Evolutionary conservation across 2,113 vertebrate genomes (phyloP).

Genomic region (Murina feae): DNA sequence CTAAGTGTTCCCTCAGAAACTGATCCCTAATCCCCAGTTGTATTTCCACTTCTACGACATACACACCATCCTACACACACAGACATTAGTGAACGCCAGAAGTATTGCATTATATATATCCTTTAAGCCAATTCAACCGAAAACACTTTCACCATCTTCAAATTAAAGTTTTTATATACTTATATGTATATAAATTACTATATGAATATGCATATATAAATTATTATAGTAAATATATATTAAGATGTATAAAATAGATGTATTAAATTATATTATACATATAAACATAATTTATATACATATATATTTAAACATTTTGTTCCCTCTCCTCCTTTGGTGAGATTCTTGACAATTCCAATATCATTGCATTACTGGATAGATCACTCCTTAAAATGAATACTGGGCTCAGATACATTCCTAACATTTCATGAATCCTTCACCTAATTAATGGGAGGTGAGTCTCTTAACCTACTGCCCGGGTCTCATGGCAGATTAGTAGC

Average conservation of each 20-base stretch:
- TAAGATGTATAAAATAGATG: not conserved
- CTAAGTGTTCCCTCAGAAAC: not conserved
- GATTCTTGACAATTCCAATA: constrained; percentile 19
- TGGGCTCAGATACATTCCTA: not conserved
- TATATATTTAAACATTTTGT: not conserved
- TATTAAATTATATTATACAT: not conserved
- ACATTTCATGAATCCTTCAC: constrained; percentile 58
- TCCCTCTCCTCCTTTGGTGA: not conserved
- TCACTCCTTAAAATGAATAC: constrained; percentile 33
- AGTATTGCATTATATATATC: not conserved
- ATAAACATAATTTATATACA: not conserved
- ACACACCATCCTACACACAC: not conserved
- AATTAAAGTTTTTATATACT: not conserved
- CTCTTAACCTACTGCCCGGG: constrained; percentile 66
- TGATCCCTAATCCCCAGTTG: not conserved
- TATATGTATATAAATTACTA: not conserved
- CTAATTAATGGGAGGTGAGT: constrained; percentile 64
- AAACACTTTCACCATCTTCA: not conserved
- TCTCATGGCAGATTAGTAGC: constrained; percentile 62
- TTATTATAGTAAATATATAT: not conserved
- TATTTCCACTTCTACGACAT: not conserved
- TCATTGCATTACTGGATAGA: not conserved
- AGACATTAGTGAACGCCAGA: not conserved
- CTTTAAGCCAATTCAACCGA: not conserved
- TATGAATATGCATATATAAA: not conserved